A percentile compares a stretch with the other conserved stretches of the same genome.
phyloP scores from a whole-genome alignment of 2,888 invertebrate genomes.

The Athalia circularis region DNA sequence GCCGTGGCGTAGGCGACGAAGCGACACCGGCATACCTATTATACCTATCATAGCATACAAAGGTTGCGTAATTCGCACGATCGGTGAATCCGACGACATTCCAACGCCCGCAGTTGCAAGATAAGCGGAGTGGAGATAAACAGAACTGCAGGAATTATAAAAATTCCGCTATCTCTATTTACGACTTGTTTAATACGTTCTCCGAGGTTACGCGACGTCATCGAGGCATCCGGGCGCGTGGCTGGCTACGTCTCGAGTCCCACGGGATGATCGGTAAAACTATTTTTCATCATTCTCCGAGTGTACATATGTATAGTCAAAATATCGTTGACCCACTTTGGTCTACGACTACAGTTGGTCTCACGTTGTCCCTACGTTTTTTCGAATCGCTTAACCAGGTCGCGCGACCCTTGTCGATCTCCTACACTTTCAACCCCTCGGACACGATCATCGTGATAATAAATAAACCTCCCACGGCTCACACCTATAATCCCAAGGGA shows the following conservation, averaged over 20 bases:
- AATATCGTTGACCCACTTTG: conserved; percentile 39
- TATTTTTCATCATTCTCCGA: conserved; percentile 8
- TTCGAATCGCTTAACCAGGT: conserved; percentile 14
- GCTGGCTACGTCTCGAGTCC: conserved; percentile 6
- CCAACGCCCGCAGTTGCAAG: conserved; percentile 1
- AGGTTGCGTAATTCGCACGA: conserved; percentile 15
- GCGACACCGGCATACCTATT: neutral
- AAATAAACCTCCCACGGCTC: conserved; percentile 26
- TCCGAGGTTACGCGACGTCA: conserved; percentile 13
- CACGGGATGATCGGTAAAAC: neutral
- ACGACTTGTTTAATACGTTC: conserved; percentile 13
- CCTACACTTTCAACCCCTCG: neutral
- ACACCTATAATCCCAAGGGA: conserved; percentile 21
- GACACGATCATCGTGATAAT: conserved; percentile 15
- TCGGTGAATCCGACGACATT: conserved; percentile 34
- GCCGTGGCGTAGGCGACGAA: neutral
- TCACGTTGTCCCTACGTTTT: neutral
- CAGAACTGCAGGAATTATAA: conserved; percentile 12
- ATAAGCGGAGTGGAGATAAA: conserved; percentile 22
- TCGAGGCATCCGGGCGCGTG: neutral
- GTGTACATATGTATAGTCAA: neutral
- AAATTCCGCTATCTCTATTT: conserved; percentile 22
- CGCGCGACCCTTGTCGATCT: neutral
- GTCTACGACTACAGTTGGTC: neutral
- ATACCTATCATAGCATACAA: neutral